These are phyloP conservation scores for Grammomys surdaster DNA, from an alignment of 2,113 vertebrate species.

Conservation along the genomic window DNA sequence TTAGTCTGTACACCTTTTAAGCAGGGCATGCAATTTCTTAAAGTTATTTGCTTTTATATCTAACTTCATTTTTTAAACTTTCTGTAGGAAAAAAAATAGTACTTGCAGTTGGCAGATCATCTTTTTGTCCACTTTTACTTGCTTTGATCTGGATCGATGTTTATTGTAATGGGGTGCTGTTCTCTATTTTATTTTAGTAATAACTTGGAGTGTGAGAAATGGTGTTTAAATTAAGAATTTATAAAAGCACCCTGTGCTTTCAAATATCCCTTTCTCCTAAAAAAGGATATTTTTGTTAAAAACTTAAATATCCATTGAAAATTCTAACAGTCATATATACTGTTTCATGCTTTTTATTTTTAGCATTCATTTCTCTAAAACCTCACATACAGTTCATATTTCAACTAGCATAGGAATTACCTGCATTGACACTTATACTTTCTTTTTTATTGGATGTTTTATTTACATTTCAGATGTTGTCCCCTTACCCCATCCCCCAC, in stretches of 20 bases:
- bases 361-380: background rate
- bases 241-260: background rate
- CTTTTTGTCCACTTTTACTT: background rate
- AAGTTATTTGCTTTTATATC: background rate
- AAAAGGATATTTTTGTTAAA: background rate
- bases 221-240: slow-evolving; percentile 19
- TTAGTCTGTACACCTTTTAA: background rate
- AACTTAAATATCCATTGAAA: background rate
- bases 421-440: background rate
- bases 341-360: background rate
- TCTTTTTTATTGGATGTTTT: no score
- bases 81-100: background rate
- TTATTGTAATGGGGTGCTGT: background rate
- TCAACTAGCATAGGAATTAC: background rate
- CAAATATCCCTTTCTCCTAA: background rate
- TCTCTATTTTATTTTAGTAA: background rate
- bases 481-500: no score
- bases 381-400: background rate
- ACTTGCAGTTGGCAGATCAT: background rate
- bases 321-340: background rate
- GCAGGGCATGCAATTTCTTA: background rate
- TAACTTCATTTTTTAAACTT: background rate
- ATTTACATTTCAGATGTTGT: no score
- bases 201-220: background rate
- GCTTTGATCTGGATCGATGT: background rate